phyloP scores from a whole-genome alignment of 2,113 vertebrate genomes.

The Rynchops niger region DNA sequence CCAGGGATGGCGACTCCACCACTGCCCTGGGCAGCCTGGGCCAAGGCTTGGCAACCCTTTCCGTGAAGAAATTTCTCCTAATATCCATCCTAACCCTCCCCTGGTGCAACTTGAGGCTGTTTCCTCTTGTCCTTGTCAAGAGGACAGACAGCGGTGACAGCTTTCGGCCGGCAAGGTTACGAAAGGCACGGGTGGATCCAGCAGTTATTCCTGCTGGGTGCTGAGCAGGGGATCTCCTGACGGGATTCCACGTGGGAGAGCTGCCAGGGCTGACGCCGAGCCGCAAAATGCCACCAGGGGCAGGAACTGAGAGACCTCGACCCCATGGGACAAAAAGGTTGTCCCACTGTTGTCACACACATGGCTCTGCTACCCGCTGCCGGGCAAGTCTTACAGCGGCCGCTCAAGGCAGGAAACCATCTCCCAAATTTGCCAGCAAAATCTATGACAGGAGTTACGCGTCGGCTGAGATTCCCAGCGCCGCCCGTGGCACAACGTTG shows the following conservation, averaged over 20 bases:
- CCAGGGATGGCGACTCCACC: too few relatives aligned
- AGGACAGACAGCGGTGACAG: fast-evolving
- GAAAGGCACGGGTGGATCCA: background rate
- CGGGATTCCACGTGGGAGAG: background rate
- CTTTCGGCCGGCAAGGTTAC: background rate
- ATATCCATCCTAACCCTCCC: too few relatives aligned
- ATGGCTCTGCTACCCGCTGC: background rate
- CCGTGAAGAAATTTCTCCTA: too few relatives aligned
- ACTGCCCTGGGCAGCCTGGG: too few relatives aligned
- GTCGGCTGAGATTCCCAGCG: background rate
- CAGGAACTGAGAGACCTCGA: background rate
- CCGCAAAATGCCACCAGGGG: slow-evolving; percentile 5
- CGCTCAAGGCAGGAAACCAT: background rate
- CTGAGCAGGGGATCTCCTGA: background rate
- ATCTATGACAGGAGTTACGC: background rate
- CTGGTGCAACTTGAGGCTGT: too few relatives aligned
- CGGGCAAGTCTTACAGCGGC: background rate
- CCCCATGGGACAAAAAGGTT: background rate
- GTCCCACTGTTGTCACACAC: background rate
- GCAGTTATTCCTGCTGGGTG: background rate
- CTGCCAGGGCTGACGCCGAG: fast-evolving
- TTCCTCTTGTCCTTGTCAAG: background rate
- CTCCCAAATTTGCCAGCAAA: slow-evolving; percentile 12
- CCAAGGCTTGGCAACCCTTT: too few relatives aligned
- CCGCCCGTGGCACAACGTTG: background rate